A percentile compares a stretch with the other conserved stretches of the same genome.
Conservation (phyloP, 2,113 vertebrate species). For the Aspiorhynchus laticeps region DNA sequence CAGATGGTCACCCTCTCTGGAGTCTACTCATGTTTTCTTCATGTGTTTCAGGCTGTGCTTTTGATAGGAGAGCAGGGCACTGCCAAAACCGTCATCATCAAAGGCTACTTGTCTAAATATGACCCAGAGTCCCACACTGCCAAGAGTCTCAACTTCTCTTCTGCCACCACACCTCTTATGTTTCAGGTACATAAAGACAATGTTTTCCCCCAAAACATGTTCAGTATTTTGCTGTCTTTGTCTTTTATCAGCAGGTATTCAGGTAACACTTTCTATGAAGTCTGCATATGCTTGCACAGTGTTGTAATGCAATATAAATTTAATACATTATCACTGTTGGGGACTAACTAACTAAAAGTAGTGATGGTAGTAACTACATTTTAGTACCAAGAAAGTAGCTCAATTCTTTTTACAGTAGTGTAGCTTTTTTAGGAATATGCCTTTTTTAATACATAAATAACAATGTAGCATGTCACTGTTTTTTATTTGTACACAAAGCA, state of each 20-base stretch:
- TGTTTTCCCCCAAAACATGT: neutral
- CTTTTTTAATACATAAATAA: neutral
- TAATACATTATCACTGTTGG: neutral
- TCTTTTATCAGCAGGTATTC: neutral
- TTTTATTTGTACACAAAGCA: no score
- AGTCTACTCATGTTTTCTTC: conserved; percentile 1
- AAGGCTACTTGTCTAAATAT: conserved; percentile 90
- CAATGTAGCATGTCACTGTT: neutral
- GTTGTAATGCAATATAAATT: neutral
- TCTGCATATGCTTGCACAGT: neutral
- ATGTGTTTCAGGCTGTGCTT: conserved; percentile 81
- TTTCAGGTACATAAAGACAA: conserved; percentile 83
- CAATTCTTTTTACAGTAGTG: neutral
- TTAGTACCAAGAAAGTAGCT: no score
- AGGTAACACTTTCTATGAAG: neutral
- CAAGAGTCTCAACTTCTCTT: conserved; percentile 94
- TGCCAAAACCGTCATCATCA: conserved; percentile 94
- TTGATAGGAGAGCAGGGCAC: conserved; percentile 96
- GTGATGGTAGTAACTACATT: no score
- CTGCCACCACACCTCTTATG: conserved; percentile 93
- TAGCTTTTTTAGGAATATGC: neutral
- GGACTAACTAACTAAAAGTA: neutral
- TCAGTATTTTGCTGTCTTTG: neutral
- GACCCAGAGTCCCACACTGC: conserved; percentile 84
- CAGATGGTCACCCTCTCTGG: conserved; percentile 30